Evolutionary conservation across 2,888 invertebrate species (phyloP), one percentile per base, ranked within the genome.

Genomic region (Resseliella maxima): DNA sequence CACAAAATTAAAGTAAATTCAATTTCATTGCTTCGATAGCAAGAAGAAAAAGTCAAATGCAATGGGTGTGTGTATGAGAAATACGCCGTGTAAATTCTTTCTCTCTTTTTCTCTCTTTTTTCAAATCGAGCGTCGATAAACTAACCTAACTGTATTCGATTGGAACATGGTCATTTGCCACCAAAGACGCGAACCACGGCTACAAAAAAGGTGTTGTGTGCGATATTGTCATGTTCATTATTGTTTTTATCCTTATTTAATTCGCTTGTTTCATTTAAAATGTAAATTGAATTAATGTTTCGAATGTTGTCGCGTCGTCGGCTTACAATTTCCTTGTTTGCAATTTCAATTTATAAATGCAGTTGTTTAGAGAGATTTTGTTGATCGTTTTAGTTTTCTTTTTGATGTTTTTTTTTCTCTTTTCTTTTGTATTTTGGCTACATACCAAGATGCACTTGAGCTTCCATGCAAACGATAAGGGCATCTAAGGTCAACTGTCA

Each of bases 261-360:
- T 72, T 72, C 72, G 72, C 72, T 72, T 72, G 72, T 72, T 72
- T 72, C 72, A 72, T 72, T 72, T 72, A 72, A 72, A 72, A 72
- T 72, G 72, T 72, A 72, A 72, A 72, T 72, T 72, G 72, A 72
- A 72, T 72, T 72, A 72, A 72, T 72, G 72, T 72, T 72, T 72
- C n/a, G 31, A n/a, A 31, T 12, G 59, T 27, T 31, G 72, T 72
- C 72, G 72, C 72, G 72, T 31, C 12, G 41, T n/a, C 72, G 72
- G 18, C 18, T 72, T 72, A 72, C 72, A 72, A 72, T 35, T 72
- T 72, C 72, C 72, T 72, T 72, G 72, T 72, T 72, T 72, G 27
- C 27, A 59, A 24, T 24, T 31, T 31, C 35, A 15, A 27, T 31
- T 72, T 31, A n/a, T 15, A 35, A 72, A 72, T 15, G 1, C 72